Evolutionary conservation across 1,140 invertebrate species (phyloP), one percentile per base, ranked within the genome.

Genomic region (Mycetomoellerius zeteki): DNA sequence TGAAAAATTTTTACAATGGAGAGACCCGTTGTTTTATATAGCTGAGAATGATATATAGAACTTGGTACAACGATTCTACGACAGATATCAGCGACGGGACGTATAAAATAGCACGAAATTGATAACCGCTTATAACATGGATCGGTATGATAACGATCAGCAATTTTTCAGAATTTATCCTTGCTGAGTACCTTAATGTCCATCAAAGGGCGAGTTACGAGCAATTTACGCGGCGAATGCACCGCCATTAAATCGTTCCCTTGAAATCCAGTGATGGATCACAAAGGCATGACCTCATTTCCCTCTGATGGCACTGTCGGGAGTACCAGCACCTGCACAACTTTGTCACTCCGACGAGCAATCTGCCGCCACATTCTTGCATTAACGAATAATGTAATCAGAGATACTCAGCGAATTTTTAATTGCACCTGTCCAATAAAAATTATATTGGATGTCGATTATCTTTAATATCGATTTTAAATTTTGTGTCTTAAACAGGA

Each of bases 251-350:
- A 73, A 82, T 82, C 80, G 67, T 82, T 82, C 80, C 67, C 80
- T 60, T 82, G 80, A 82, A 82, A 82, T 82, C 80, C 67, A 37
- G 67, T 82, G 80, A 82, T 82, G 67, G 80, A 82, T 82, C 80
- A 82, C 80, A 82, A 82, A 82, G 67, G 37, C 80, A 69, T 82
- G 80, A 82, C 80, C 80, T 82, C 80, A 73, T 82, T 82, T 82
- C n/a, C 24, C 24, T 60, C 54, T 69, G 80, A 82, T 73, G 67
- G 54, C 80, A 72, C 80, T 82, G 80, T 82, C 80, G 80, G 67
- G 80, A 73, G 78, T 58, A 82, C 33, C 80, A 82, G 80, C 67
- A 47, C 54, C 67, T 43, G 80, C 80, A 60, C 52, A 82, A 82
- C 80, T 82, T 60, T 43, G 80, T 82, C 80, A 82, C 37, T 50